Evolutionary conservation across 2,797 vertebrate species (phyloP).

Genomic region (Sebastes jordani): DNA sequence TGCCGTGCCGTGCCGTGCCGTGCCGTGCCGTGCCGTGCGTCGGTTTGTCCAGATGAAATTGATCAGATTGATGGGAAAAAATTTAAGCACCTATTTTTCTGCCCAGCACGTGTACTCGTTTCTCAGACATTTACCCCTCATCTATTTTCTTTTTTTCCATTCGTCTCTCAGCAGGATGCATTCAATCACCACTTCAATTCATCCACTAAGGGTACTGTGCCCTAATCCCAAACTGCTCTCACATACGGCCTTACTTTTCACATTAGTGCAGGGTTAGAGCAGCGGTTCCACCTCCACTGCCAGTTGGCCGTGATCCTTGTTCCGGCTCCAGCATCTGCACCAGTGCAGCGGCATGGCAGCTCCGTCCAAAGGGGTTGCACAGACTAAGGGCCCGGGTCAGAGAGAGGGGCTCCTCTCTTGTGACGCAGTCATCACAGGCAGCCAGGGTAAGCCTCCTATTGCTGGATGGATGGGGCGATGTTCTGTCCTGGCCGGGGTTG

Average conservation of each 20-base stretch:
- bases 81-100: background rate
- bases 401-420: constrained; percentile 41
- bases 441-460: constrained; percentile 38
- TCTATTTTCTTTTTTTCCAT: constrained; percentile 22
- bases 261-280: constrained; percentile 39
- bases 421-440: constrained; percentile 49
- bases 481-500: constrained; percentile 63
- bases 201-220: constrained; percentile 12
- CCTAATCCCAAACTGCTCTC: constrained; percentile 33
- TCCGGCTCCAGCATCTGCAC: constrained; percentile 44
- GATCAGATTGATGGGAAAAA: no score
- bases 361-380: constrained; percentile 29
- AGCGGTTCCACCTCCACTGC: constrained; percentile 41
- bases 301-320: constrained; percentile 49
- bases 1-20: rapidly evolving
- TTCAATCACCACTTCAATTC: constrained; percentile 34
- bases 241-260: constrained; percentile 42
- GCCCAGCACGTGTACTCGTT: background rate
- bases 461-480: constrained; percentile 57
- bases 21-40: no score
- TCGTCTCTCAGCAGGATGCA: constrained; percentile 26
- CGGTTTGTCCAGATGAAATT: background rate
- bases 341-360: constrained; percentile 24
- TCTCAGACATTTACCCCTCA: background rate
- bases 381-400: constrained; percentile 36